Percentiles rank a stretch among this genome's conserved stretches.
phyloP scores from a whole-genome alignment of 2,113 vertebrate genomes.

The Furnarius figulus region DNA sequence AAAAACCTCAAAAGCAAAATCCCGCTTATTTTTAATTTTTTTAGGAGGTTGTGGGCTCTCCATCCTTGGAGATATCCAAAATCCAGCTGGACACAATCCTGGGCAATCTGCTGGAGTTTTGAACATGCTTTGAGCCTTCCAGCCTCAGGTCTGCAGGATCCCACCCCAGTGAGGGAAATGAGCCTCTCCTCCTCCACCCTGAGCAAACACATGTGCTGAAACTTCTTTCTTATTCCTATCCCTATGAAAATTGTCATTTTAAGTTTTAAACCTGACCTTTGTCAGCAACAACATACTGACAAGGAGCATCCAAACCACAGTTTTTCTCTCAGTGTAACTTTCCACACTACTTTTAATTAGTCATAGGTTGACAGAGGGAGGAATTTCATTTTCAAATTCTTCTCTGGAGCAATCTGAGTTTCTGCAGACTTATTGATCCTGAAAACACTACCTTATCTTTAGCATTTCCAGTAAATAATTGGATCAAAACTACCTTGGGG shows the following conservation, averaged over 20 bases:
- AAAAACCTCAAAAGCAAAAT: not conserved
- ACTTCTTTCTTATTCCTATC: not conserved
- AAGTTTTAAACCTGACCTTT: not conserved
- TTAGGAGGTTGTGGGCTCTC: not conserved
- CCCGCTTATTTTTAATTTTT: too few species aligned
- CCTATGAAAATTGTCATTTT: not conserved
- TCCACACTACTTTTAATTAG: not conserved
- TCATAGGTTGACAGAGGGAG: not conserved
- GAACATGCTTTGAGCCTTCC: not conserved
- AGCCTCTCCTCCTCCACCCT: not conserved
- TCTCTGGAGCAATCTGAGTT: not conserved
- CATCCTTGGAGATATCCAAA: not conserved
- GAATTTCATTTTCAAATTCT: not conserved
- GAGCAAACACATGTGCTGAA: not conserved
- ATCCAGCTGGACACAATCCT: too few species aligned
- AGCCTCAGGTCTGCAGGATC: not conserved
- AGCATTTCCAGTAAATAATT: not conserved
- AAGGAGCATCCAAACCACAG: not conserved
- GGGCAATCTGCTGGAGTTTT: not conserved
- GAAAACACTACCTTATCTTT: not conserved
- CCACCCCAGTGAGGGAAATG: not conserved
- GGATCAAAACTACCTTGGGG: not conserved
- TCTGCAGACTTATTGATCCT: not conserved
- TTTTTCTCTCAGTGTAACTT: not conserved
- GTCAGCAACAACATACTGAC: not conserved